Evolutionary conservation across 2,888 invertebrate species (phyloP).

Genomic region (Eupelmus urozonus): DNA sequence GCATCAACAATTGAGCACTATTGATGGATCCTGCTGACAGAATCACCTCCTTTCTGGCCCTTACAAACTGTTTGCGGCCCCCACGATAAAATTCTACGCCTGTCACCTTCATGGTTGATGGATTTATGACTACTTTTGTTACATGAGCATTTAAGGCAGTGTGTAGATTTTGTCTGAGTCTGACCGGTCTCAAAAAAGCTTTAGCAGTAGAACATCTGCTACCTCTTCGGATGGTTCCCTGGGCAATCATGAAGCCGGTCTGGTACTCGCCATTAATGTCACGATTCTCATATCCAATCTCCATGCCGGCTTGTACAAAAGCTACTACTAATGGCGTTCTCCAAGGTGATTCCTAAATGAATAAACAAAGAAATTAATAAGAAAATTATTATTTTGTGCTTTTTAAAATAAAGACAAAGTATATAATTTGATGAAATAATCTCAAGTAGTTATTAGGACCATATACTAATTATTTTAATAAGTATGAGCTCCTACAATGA

Average conservation of each 20-base stretch:
- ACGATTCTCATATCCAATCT: conserved; percentile 89
- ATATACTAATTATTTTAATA: no score
- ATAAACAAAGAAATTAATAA: background rate
- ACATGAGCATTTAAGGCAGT: conserved; percentile 89
- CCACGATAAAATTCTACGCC: conserved; percentile 89
- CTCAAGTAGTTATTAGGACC: no score
- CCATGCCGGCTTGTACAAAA: conserved; percentile 89
- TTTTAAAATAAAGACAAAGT: no score
- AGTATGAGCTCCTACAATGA: no score
- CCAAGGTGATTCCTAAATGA: conserved; percentile 88
- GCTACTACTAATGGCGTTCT: conserved; percentile 89
- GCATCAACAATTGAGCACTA: conserved; percentile 93
- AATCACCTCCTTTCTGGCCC: conserved; percentile 90
- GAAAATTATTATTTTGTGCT: background rate
- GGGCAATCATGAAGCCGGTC: conserved; percentile 89
- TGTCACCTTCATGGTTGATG: conserved; percentile 85
- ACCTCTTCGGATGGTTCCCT: conserved; percentile 86
- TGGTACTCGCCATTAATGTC: conserved; percentile 90
- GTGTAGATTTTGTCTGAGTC: conserved; percentile 88
- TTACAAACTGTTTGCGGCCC: conserved; percentile 84
- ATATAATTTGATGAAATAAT: no score
- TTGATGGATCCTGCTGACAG: conserved; percentile 94
- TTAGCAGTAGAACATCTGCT: conserved; percentile 92
- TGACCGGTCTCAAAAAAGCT: conserved; percentile 89
- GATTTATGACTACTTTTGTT: conserved; percentile 86